Evolutionary conservation across 2,888 invertebrate genomes (phyloP), one percentile per base, ranked within the genome.

Genomic region (Lathronympha strigana): DNA sequence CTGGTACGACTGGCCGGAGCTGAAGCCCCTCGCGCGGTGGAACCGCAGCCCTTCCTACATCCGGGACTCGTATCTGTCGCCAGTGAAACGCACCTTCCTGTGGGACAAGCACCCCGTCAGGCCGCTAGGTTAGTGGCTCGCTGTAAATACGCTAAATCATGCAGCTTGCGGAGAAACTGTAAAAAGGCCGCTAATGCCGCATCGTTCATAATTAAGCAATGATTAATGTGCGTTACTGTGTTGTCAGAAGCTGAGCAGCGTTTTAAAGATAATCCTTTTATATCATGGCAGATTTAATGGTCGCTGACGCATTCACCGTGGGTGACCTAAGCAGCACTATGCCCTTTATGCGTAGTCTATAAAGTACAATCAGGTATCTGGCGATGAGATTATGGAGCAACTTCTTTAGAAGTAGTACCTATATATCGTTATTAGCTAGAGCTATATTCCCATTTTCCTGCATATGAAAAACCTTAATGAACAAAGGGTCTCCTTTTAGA

Each of bases 91-190:
- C 93, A 95, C 95, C 91, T 97, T 96, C 93, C 94, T 97, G 82
- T 97, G 97, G 97, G 95, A 95, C 91, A 96, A 95, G 92, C 97
- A 97, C 92, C 97, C 97, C 86, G 94, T 96, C 90, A 95, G 97
- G 93, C 97, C 97, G 84, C 95, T 97, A 93, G 96, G 97, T 97
- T 95, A 95, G 96, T 95, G 82, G 76, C 76, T 75, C 78, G 86
- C 87, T 88, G 86, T 88, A 86, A 69, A 87, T 87, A 86, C 57
- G 81, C 82, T 77, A 75, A 75, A 70, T 72, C 57, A 36, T 49
- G 47, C 67, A 61, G 57, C 61, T 57, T 55, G 45, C 45, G 43
- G 38, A 73, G 71, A 75, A 83, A 84, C 86, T 87, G 87, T 90
- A 87, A 67, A 86, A 83, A 83, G 80, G 82, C 83, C 80, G 80